Conservation (phyloP, 2,797 vertebrate genomes). For the Anguilla obscura region DNA sequence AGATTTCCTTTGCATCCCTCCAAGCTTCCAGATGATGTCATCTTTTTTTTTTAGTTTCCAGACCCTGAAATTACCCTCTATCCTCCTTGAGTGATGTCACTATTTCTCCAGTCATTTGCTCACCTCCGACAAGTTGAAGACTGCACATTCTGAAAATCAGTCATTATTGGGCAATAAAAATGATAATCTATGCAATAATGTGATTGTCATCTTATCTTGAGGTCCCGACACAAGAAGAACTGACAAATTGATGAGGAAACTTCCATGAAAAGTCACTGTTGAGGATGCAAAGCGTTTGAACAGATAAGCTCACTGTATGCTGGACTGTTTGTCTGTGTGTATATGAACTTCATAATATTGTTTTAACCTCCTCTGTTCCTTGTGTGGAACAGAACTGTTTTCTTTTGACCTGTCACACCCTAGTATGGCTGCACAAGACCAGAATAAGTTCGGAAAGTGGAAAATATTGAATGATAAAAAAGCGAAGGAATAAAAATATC, state of each 20-base stretch:
- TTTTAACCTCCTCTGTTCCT: constrained; percentile 58
- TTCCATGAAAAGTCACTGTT: constrained; percentile 8
- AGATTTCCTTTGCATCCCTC: constrained; percentile 71
- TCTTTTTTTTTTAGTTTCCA: constrained; percentile 61
- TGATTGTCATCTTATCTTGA: constrained; percentile 36
- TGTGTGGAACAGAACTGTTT: constrained; percentile 28
- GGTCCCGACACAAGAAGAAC: background rate
- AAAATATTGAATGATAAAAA: constrained; percentile 32
- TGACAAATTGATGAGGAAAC: background rate
- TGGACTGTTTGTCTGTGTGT: constrained; percentile 49
- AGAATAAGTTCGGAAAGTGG: constrained; percentile 41
- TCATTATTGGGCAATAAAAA: constrained; percentile 34
- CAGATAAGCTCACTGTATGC: constrained; percentile 52
- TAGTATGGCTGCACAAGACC: constrained; percentile 37
- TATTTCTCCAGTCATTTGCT: constrained; percentile 54
- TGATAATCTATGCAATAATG: background rate
- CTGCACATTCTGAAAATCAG: constrained; percentile 49
- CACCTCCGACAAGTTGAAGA: constrained; percentile 35
- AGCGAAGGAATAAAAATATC: background rate
- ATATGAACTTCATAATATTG: constrained; percentile 68
- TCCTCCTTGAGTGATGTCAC: constrained; percentile 51
- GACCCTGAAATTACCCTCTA: constrained; percentile 59
- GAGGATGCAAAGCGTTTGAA: constrained; percentile 46
- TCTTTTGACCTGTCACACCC: constrained; percentile 41
- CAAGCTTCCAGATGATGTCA: constrained; percentile 69